Conservation (phyloP, 2,888 invertebrate genomes). For the Oxycera nigricornis region DNA sequence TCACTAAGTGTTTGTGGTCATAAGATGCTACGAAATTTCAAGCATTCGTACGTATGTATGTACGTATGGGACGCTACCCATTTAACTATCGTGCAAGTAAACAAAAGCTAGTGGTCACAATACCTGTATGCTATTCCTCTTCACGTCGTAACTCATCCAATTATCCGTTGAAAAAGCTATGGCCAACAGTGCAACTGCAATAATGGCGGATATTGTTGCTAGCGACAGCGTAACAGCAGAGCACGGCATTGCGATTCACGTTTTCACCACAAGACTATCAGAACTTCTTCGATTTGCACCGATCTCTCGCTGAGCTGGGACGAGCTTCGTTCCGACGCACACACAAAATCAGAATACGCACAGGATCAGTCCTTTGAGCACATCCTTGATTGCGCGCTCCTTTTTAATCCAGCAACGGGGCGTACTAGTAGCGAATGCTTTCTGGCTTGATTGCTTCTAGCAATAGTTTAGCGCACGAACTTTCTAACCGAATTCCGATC, state of each 20-base stretch:
- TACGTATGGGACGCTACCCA: too few species aligned
- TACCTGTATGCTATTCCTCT: slow-evolving; percentile 87
- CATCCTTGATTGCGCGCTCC: slow-evolving; percentile 24
- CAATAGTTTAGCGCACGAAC: slow-evolving; percentile 5
- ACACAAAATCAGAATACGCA: not conserved
- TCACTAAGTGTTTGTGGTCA: too few species aligned
- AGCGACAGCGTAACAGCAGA: slow-evolving; percentile 93
- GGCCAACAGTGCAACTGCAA: slow-evolving; percentile 90
- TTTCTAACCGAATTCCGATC: slow-evolving; percentile 40
- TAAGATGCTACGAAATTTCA: too few species aligned
- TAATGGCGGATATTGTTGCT: slow-evolving; percentile 94
- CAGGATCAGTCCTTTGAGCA: slow-evolving; percentile 31
- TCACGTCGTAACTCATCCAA: slow-evolving; percentile 94
- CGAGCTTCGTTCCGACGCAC: not conserved
- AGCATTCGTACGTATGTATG: too few species aligned
- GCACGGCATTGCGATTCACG: slow-evolving; percentile 76
- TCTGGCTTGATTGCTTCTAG: not conserved
- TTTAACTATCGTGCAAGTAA: not conserved
- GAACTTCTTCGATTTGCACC: slow-evolving; percentile 5
- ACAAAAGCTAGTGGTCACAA: slow-evolving; percentile 42
- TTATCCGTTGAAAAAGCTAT: slow-evolving; percentile 97
- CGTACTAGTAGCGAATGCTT: not conserved
- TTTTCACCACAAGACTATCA: slow-evolving; percentile 17
- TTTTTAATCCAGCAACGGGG: not conserved
- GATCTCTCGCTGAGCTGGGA: not conserved